phyloP scores from a whole-genome alignment of 2,113 vertebrate genomes.

The Agapornis roseicollis region DNA sequence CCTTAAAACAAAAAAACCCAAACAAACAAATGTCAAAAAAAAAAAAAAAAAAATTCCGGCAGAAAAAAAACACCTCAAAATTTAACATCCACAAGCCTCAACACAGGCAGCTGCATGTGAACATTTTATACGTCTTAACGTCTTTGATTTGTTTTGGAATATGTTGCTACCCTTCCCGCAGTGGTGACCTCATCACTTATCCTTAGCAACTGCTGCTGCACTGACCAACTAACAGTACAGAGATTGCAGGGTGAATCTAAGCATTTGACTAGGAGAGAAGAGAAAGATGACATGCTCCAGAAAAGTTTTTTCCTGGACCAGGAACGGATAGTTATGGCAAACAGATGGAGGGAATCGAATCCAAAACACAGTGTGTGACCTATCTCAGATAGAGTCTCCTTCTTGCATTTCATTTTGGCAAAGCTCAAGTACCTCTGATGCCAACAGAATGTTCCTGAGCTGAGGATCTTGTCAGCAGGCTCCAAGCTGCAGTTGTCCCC shows the following conservation, averaged over 20 bases:
- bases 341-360: conserved; percentile 37
- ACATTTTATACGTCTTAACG: background rate
- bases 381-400: conserved; percentile 37
- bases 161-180: background rate
- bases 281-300: conserved; percentile 15
- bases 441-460: conserved; percentile 42
- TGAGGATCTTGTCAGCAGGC: conserved; percentile 2
- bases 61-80: background rate
- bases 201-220: background rate
- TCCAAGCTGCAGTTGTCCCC: background rate
- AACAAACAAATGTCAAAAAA: background rate
- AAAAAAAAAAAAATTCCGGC: background rate
- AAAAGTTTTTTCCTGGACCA: conserved; percentile 54
- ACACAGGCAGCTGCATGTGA: background rate
- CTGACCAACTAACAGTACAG: background rate
- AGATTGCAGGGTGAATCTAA: background rate
- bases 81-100: background rate
- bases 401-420: background rate
- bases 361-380: conserved; percentile 55
- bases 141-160: background rate
- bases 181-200: conserved; percentile 2
- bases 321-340: conserved; percentile 41
- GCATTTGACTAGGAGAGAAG: background rate
- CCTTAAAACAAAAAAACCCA: background rate
- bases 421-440: background rate